phyloP scores from a whole-genome alignment of 2,797 vertebrate species.

The Acanthopagrus latus region DNA sequence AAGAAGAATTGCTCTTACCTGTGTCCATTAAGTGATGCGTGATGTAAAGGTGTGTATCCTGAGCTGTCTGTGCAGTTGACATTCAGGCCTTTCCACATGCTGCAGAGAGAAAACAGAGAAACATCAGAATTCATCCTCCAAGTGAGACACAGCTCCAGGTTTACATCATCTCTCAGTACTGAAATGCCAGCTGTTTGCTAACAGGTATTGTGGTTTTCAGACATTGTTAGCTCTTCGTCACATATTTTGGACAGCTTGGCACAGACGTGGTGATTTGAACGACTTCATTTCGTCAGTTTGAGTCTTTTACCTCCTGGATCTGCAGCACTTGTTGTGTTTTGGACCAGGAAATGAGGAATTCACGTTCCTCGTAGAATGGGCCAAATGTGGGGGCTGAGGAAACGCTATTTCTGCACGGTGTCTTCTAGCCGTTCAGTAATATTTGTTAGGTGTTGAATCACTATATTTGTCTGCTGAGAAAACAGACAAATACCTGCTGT shows the following conservation, averaged over 20 bases:
- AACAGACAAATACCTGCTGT: slow-evolving; percentile 1
- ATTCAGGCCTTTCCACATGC: slow-evolving; percentile 97
- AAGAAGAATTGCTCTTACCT: slow-evolving; percentile 81
- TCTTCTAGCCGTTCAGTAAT: neutral
- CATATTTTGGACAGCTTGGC: neutral
- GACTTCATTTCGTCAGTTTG: slow-evolving; percentile 1
- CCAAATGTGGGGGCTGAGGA: neutral
- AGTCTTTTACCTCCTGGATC: neutral
- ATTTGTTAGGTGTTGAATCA: neutral
- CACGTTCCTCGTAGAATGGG: neutral
- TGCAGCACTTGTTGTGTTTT: slow-evolving; percentile 17
- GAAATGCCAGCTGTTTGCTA: neutral
- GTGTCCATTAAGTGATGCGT: slow-evolving; percentile 97
- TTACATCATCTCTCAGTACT: neutral
- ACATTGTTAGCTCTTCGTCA: neutral
- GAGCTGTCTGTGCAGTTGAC: slow-evolving; percentile 97
- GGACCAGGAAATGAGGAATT: neutral
- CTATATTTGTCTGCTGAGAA: neutral
- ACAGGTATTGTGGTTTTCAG: neutral
- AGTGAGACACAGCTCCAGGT: neutral
- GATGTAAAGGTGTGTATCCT: slow-evolving; percentile 96
- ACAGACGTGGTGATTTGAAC: no score
- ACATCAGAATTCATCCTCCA: slow-evolving; percentile 21
- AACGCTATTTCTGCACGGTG: neutral
- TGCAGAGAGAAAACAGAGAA: slow-evolving; percentile 75